Percentiles rank a stretch among this genome's conserved stretches.
These are phyloP conservation scores for Epinephelus coioides DNA, from an alignment of 2,797 vertebrate genomes.

Conservation along the genomic window DNA sequence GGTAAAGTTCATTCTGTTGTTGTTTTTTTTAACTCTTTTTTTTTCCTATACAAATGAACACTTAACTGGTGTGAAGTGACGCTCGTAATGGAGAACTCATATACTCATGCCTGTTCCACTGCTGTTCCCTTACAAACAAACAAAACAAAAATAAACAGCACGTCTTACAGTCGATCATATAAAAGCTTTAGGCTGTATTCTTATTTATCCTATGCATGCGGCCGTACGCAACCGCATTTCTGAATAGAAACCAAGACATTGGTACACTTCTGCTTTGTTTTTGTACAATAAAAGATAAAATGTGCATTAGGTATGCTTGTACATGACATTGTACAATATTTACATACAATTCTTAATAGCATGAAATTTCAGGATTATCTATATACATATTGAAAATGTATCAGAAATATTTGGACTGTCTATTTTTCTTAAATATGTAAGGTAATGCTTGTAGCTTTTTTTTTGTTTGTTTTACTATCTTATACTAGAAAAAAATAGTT, in stretches of 20 bases:
- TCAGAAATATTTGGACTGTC: slow-evolving; percentile 99
- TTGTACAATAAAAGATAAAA: slow-evolving; percentile 99
- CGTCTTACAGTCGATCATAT: slow-evolving; percentile 90
- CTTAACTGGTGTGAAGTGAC: slow-evolving; percentile 84
- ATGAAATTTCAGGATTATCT: slow-evolving; percentile 98
- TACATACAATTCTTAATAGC: slow-evolving; percentile 95
- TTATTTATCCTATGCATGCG: slow-evolving; percentile 89
- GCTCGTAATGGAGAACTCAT: slow-evolving; percentile 82
- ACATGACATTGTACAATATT: slow-evolving; percentile 99
- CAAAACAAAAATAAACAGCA: slow-evolving; percentile 87
- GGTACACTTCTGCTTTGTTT: slow-evolving; percentile 93
- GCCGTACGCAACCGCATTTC: slow-evolving; percentile 88
- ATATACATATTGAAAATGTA: slow-evolving; percentile 99
- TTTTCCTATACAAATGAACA: slow-evolving; percentile 78
- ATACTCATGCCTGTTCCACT: slow-evolving; percentile 87
- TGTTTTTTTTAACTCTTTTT: neutral
- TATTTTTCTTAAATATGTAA: slow-evolving; percentile 89
- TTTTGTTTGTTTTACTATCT: slow-evolving; percentile 85
- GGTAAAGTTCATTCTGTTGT: slow-evolving; percentile 90
- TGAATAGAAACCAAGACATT: slow-evolving; percentile 98
- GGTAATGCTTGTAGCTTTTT: slow-evolving; percentile 83
- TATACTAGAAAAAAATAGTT: slow-evolving; percentile 94
- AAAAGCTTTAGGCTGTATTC: slow-evolving; percentile 96
- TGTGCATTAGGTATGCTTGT: slow-evolving; percentile 99
- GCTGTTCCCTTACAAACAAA: slow-evolving; percentile 81